Conservation (phyloP, 2,888 invertebrate species). For the Coecobrya sp. region DNA sequence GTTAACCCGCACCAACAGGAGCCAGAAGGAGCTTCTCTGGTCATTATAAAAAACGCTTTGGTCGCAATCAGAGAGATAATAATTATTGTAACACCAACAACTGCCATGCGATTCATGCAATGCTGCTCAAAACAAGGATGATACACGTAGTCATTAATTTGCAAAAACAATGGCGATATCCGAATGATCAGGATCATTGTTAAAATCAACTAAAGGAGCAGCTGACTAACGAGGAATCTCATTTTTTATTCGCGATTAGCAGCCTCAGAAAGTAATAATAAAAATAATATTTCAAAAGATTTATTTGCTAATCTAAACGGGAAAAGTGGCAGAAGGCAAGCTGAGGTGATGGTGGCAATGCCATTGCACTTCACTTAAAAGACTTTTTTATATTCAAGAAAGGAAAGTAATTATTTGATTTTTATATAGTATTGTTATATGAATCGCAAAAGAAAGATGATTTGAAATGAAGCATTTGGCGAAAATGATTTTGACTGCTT, state of each 20-base stretch:
- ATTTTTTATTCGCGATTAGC: slow-evolving; percentile 17
- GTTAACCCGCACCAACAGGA: slow-evolving; percentile 39
- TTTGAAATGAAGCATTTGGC: slow-evolving; percentile 4
- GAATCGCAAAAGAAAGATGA: neutral
- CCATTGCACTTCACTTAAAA: slow-evolving; percentile 21
- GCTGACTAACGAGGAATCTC: slow-evolving; percentile 58
- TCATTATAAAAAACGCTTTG: slow-evolving; percentile 28
- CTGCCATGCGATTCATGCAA: slow-evolving; percentile 10
- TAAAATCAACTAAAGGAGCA: slow-evolving; percentile 17
- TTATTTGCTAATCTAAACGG: slow-evolving; percentile 37
- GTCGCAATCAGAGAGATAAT: slow-evolving; percentile 4
- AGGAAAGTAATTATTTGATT: neutral
- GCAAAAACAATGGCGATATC: slow-evolving; percentile 49
- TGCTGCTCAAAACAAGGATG: neutral
- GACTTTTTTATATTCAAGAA: neutral
- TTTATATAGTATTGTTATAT: neutral
- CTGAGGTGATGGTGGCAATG: neutral
- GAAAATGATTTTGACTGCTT: neutral
- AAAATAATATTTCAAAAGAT: slow-evolving; percentile 11
- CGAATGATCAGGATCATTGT: slow-evolving; percentile 9
- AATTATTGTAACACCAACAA: slow-evolving; percentile 31
- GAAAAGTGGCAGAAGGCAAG: slow-evolving; percentile 11
- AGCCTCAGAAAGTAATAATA: neutral
- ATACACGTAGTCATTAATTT: slow-evolving; percentile 58
- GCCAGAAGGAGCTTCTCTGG: slow-evolving; percentile 21